These are phyloP conservation scores for Sebastes nivosus DNA, from an alignment of 2,797 vertebrate species.

Conservation along the genomic window DNA sequence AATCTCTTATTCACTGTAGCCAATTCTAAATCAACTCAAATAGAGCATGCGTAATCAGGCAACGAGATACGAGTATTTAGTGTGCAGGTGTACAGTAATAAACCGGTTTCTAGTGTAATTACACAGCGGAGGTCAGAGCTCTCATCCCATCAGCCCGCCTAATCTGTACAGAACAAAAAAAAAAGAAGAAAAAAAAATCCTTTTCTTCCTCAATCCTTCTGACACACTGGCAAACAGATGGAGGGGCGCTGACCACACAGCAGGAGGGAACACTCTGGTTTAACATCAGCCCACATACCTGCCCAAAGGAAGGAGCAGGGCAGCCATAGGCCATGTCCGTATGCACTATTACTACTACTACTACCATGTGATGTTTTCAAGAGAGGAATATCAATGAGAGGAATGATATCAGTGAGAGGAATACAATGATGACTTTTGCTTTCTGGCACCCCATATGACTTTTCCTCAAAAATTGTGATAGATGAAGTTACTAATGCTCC, in stretches of 20 bases:
- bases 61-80: slow-evolving; percentile 23
- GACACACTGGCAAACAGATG: slow-evolving; percentile 56
- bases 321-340: not conserved
- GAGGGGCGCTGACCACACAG: slow-evolving; percentile 57
- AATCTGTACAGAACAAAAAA: not conserved
- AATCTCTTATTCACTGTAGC: not conserved
- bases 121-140: slow-evolving; percentile 57
- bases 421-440: not conserved
- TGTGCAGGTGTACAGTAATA: slow-evolving; percentile 51
- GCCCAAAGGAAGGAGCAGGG: slow-evolving; percentile 22
- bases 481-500: not conserved
- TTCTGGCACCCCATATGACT: not conserved
- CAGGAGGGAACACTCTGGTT: slow-evolving; percentile 40
- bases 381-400: slow-evolving; percentile 20
- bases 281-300: slow-evolving; percentile 63
- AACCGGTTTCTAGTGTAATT: slow-evolving; percentile 49
- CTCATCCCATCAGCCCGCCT: slow-evolving; percentile 28
- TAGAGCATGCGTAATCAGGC: not conserved
- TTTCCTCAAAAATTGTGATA: not conserved
- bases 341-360: not conserved
- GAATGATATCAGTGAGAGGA: not conserved
- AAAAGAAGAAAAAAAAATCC: not conserved
- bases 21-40: slow-evolving; percentile 24
- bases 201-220: slow-evolving; percentile 42
- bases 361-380: slow-evolving; percentile 1